A percentile compares a stretch with the other conserved stretches of the same genome.
phyloP scores from a whole-genome alignment of 1,140 invertebrate species.

The Drosophila biarmipes region DNA sequence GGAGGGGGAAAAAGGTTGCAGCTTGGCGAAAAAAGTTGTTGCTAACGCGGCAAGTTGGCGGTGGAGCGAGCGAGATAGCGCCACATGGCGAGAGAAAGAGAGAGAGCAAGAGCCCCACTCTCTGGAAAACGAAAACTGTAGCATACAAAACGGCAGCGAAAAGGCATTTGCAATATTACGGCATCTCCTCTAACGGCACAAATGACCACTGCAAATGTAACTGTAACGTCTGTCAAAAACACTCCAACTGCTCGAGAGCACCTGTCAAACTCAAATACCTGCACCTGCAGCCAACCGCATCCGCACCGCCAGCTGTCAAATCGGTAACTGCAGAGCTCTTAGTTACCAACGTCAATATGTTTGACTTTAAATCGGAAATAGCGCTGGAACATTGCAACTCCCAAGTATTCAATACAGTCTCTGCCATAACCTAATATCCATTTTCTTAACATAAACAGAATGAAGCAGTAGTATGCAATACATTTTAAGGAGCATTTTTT shows the following conservation, averaged over 20 bases:
- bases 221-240: constrained; percentile 39
- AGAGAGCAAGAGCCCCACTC: background rate
- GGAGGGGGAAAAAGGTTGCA: constrained; percentile 59
- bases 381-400: background rate
- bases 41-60: constrained; percentile 72
- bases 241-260: constrained; percentile 27
- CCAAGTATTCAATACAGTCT: background rate
- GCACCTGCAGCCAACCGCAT: constrained; percentile 11
- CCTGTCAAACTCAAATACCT: constrained; percentile 29
- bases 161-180: constrained; percentile 24
- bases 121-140: constrained; percentile 31
- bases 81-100: constrained; percentile 27
- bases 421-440: too few species aligned
- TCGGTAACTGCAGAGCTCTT: constrained; percentile 4
- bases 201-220: constrained; percentile 18
- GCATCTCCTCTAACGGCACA: constrained; percentile 13
- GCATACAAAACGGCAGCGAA: constrained; percentile 55
- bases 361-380: background rate
- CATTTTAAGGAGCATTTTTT: too few species aligned
- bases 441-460: too few species aligned
- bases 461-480: too few species aligned
- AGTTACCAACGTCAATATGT: constrained; percentile 7
- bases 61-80: constrained; percentile 56
- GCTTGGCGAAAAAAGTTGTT: constrained; percentile 81
- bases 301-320: constrained; percentile 11